Conservation (phyloP, 92 coral and sea anemone genomes). For the Anthopleura xanthogrammica region DNA sequence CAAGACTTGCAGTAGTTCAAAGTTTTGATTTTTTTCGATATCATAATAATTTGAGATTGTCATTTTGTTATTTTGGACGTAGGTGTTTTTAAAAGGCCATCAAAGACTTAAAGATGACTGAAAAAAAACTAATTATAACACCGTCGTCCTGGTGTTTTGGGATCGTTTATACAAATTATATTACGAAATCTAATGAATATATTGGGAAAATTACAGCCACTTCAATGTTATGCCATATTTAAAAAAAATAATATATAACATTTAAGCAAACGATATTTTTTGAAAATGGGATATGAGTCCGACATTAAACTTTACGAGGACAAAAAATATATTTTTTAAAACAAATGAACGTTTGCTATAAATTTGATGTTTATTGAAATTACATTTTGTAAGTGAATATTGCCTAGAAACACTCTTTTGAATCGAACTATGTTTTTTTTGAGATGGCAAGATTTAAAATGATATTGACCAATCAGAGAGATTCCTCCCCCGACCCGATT, state of each 20-base stretch:
- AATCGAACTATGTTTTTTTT: slow-evolving; percentile 68
- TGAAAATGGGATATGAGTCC: no score
- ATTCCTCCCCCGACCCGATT: slow-evolving; percentile 45
- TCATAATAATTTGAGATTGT: background rate
- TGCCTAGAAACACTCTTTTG: slow-evolving; percentile 46
- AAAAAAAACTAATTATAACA: background rate
- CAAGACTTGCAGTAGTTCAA: no score
- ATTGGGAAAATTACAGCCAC: background rate
- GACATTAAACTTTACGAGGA: no score
- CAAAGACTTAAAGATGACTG: background rate
- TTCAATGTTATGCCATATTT: no score
- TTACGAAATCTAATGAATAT: background rate
- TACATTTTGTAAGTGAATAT: background rate
- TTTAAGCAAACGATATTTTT: no score
- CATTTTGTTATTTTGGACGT: background rate
- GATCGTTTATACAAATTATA: background rate
- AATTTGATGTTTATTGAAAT: background rate
- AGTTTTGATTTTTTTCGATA: background rate
- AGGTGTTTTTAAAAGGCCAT: background rate
- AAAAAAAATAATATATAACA: no score
- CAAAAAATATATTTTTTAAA: background rate
- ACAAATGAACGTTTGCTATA: no score
- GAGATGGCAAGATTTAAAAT: slow-evolving; percentile 40
- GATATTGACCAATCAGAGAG: slow-evolving; percentile 58
- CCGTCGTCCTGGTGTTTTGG: background rate